A percentile compares a stretch with the other conserved stretches of the same genome.
Conservation (phyloP, 2,113 vertebrate genomes). For the Cygnus atratus region DNA sequence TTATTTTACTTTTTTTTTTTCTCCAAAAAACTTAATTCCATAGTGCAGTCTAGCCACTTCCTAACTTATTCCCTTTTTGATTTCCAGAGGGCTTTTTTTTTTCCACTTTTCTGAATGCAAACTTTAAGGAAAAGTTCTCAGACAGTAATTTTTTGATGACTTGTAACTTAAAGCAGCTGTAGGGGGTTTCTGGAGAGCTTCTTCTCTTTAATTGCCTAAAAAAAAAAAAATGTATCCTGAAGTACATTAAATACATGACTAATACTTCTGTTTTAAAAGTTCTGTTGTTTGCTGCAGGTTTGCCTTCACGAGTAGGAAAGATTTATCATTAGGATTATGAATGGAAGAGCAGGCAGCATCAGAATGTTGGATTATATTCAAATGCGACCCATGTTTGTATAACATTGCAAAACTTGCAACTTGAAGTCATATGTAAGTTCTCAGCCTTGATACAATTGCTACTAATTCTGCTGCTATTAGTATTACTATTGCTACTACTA, state of each 20-base stretch:
- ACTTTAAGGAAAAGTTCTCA: background rate
- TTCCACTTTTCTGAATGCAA: background rate
- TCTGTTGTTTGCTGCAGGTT: background rate
- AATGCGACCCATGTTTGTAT: background rate
- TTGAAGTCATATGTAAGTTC: background rate
- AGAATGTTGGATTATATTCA: background rate
- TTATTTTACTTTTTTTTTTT: background rate
- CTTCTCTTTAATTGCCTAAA: background rate
- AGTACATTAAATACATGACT: background rate
- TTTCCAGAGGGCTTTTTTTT: background rate
- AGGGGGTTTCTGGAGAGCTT: background rate
- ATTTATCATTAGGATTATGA: background rate
- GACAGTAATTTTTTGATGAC: background rate
- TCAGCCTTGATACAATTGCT: background rate
- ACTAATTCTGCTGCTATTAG: background rate
- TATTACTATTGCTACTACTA: background rate
- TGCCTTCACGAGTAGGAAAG: background rate
- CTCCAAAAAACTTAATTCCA: fast-evolving
- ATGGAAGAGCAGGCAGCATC: background rate
- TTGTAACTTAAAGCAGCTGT: background rate
- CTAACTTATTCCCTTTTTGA: background rate
- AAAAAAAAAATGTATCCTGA: background rate
- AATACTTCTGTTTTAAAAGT: background rate
- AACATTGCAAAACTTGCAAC: background rate
- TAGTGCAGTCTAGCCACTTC: background rate